These are phyloP conservation scores for Nothobranchius furzeri DNA, from an alignment of 2,113 vertebrate species.

Conservation along the genomic window DNA sequence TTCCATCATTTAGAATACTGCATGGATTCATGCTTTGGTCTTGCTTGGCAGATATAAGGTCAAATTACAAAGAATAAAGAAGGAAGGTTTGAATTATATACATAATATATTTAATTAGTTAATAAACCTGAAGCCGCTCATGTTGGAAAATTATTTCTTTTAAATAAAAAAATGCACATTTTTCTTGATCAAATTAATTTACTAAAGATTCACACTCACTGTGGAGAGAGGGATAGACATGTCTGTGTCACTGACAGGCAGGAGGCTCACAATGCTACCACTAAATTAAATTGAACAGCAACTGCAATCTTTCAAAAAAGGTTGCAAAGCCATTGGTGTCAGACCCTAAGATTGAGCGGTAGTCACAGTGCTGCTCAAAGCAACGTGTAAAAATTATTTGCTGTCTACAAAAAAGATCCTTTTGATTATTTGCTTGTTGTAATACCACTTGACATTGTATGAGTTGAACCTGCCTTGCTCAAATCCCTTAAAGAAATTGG, in stretches of 20 bases:
- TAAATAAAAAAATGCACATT: slow-evolving; percentile 23
- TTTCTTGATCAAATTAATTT: slow-evolving; percentile 24
- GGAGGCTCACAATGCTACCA: slow-evolving; percentile 11
- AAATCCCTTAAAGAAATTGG: slow-evolving; percentile 66
- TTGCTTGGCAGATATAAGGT: slow-evolving; percentile 10
- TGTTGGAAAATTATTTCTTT: slow-evolving; percentile 1
- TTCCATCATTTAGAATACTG: slow-evolving; percentile 1
- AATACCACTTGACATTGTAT: slow-evolving; percentile 48
- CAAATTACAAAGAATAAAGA: background rate
- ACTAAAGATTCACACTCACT: slow-evolving; percentile 22
- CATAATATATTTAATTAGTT: background rate
- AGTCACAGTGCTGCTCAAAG: slow-evolving; percentile 16
- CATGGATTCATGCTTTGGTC: slow-evolving; percentile 4
- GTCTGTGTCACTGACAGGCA: slow-evolving; percentile 20
- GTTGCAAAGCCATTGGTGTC: slow-evolving; percentile 19
- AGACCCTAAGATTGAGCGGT: slow-evolving; percentile 13
- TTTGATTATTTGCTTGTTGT: slow-evolving; percentile 23
- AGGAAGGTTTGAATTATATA: background rate
- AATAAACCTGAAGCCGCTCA: background rate
- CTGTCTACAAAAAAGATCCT: slow-evolving; percentile 38
- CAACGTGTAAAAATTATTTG: slow-evolving; percentile 27
- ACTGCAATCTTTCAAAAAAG: slow-evolving; percentile 37
- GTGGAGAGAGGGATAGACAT: slow-evolving; percentile 19
- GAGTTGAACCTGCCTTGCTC: slow-evolving; percentile 23
- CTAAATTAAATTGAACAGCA: slow-evolving; percentile 43